Evolutionary conservation across 2,113 vertebrate species (phyloP).

Genomic region (Peromyscus maniculatus): DNA sequence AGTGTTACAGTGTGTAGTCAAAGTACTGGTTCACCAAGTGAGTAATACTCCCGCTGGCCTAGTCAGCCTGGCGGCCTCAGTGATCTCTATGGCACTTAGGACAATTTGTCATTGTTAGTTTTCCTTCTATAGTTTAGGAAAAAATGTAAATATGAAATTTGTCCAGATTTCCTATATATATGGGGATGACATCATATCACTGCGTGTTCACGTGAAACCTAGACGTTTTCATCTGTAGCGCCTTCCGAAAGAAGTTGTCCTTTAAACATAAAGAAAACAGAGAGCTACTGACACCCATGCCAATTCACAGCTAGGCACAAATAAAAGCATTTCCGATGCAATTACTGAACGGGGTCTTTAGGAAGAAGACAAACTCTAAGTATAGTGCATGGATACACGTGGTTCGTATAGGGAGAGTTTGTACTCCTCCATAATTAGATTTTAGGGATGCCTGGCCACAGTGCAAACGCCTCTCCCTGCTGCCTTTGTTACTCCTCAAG

Average conservation of each 20-base stretch:
- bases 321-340: slow-evolving; percentile 9
- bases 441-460: slow-evolving; percentile 3
- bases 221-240: background rate
- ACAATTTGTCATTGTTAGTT: background rate
- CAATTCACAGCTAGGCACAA: background rate
- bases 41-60: background rate
- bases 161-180: background rate
- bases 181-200: background rate
- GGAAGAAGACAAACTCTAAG: slow-evolving; percentile 14
- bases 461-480: background rate
- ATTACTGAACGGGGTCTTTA: slow-evolving; percentile 24
- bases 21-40: slow-evolving; percentile 2
- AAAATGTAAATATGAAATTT: background rate
- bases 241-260: background rate
- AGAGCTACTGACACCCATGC: background rate
- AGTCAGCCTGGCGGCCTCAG: background rate
- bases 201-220: background rate
- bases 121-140: background rate
- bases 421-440: background rate
- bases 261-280: slow-evolving; percentile 28
- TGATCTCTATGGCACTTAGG: background rate
- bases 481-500: background rate
- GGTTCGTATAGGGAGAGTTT: background rate
- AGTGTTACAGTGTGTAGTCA: background rate
- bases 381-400: background rate